Evolutionary conservation across 2,113 vertebrate species (phyloP).

Genomic region (Syngnathus scovelli): DNA sequence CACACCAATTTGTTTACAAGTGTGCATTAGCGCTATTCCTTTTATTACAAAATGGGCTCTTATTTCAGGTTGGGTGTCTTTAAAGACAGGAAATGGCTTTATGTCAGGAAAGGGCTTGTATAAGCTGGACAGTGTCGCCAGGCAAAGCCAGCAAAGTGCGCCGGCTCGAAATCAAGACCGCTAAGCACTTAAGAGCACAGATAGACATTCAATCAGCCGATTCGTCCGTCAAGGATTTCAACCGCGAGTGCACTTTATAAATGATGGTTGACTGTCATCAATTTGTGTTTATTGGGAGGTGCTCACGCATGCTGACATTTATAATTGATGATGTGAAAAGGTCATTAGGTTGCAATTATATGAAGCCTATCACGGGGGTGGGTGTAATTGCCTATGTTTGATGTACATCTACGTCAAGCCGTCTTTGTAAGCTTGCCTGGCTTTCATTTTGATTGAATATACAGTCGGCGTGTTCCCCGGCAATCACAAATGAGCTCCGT

Average conservation of each 20-base stretch:
- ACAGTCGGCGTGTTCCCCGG: slow-evolving; percentile 7
- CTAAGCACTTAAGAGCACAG: background rate
- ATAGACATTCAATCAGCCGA: background rate
- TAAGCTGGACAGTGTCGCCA: background rate
- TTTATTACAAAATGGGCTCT: slow-evolving; percentile 20
- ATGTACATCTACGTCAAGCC: background rate
- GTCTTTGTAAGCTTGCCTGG: background rate
- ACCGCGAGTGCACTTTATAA: background rate
- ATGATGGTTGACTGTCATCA: background rate
- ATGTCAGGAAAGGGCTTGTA: background rate
- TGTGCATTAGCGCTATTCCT: slow-evolving; percentile 35
- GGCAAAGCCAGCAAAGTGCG: no score
- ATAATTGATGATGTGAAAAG: background rate
- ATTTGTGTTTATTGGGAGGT: background rate
- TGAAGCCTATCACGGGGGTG: background rate
- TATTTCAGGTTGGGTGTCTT: slow-evolving; percentile 17
- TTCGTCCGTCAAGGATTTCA: background rate
- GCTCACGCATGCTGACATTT: background rate
- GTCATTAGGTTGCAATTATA: background rate
- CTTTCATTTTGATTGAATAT: slow-evolving; percentile 20
- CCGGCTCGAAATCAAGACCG: background rate
- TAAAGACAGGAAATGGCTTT: background rate
- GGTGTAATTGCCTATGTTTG: background rate
- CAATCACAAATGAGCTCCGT: slow-evolving; percentile 24
- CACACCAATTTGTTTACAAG: slow-evolving; percentile 17